Evolutionary conservation across 2,888 invertebrate species (phyloP).

Genomic region (Polyommatus iphigenia): DNA sequence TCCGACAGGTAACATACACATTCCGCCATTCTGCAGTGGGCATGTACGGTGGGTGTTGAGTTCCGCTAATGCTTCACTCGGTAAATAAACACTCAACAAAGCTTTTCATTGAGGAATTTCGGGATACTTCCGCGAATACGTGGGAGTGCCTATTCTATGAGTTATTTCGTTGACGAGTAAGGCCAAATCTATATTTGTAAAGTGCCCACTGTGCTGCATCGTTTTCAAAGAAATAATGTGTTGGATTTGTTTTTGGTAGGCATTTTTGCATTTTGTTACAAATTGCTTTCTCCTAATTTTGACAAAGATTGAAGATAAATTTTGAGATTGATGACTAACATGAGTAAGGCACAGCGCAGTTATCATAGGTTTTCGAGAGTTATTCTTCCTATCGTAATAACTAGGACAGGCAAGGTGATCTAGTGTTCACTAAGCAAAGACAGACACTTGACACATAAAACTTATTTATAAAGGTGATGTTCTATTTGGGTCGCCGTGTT

Average conservation of each 20-base stretch:
- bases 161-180: background rate
- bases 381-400: no score
- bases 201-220: background rate
- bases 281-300: no score
- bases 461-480: background rate
- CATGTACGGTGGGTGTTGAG: background rate
- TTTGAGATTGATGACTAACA: no score
- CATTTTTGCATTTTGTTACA: no score
- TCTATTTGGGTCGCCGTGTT: background rate
- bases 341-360: no score
- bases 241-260: no score
- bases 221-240: no score
- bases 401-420: no score
- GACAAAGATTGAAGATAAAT: no score
- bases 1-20: background rate
- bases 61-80: no score
- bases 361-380: no score
- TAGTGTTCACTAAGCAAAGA: no score
- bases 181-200: constrained; percentile 2
- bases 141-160: background rate
- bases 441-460: background rate
- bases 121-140: background rate
- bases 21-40: background rate
- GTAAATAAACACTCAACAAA: constrained; percentile 8
- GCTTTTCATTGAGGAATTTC: background rate